Conservation (phyloP, 2,113 vertebrate genomes). For the Opisthocomus hoazin region DNA sequence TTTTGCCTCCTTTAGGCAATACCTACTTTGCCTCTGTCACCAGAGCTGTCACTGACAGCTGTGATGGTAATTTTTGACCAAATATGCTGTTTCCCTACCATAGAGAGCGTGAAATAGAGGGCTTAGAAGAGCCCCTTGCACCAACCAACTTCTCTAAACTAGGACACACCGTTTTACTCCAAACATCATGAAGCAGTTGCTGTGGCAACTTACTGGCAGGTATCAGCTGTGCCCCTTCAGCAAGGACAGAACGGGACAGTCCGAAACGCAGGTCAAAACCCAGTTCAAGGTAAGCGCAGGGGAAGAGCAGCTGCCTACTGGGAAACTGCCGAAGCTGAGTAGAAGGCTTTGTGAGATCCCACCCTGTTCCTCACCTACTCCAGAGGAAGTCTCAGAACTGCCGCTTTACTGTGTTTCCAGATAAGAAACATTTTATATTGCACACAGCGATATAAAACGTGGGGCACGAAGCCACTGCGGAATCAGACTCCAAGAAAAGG, state of each 20-base stretch:
- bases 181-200: not conserved
- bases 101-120: not conserved
- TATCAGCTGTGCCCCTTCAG: not conserved
- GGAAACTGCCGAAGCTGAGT: not conserved
- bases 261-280: not conserved
- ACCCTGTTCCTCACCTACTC: not conserved
- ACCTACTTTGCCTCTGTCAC: not conserved
- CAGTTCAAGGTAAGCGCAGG: not conserved
- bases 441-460: not conserved
- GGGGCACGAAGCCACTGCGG: not conserved
- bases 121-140: not conserved
- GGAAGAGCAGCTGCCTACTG: not conserved
- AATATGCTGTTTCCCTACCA: not conserved
- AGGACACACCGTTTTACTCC: not conserved
- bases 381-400: not conserved
- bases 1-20: not conserved
- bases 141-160: not conserved
- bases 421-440: not conserved
- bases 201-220: not conserved
- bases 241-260: not conserved
- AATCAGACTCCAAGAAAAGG: not conserved
- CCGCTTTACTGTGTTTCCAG: not conserved
- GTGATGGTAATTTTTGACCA: not conserved
- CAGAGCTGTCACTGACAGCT: not conserved
- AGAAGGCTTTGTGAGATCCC: not conserved